Base-by-base conservation (phyloP, 1,140 invertebrate genomes). In the Zaprionus kolodkinae region DNA sequence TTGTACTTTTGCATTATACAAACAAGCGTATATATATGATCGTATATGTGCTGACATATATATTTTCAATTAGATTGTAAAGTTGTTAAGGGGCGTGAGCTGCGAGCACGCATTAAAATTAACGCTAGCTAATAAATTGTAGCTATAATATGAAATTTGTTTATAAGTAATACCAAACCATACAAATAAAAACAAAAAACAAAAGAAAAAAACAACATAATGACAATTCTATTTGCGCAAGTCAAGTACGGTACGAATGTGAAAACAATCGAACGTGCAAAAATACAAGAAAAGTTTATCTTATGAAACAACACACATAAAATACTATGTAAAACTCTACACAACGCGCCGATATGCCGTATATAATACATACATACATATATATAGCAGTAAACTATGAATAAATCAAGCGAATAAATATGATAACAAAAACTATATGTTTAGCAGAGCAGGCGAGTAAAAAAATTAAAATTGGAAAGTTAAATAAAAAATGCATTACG, bases 91-190 rank as follows among this genome's bases (percentile, higher is more conserved):
- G 75, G 79, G 78, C 67, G 72, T 75, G 60, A 71, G 67, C 60
- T 64, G 72, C 56, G 65, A 67, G 63, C 72, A 43, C 74, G 63
- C 79, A 77, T 66, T 83, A 74, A 80, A 82, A 77, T 72, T 85
- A 87, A 87, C 80, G 70, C 85, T 87, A 87, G 84, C 85, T 85
- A 89, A 89, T 89, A 89, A 89, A 89, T 79, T 85, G 64, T 89
- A 89, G 85, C 78, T 89, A 89, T 89, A 89, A 89, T 89, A 89
- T 89, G 76, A 90, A 89, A 85, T 77, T 89, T 89, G 85, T 89
- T 65, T 89, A 89, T 89, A 89, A 89, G 85, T 89, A 89, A 89
- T 89, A 89, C 86, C 75, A 85, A 89, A 81, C 78, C 72, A 52
- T 45, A 78, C 80, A 81, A 80, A 78, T 45, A 72, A 72, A 76